Base-by-base conservation (phyloP, 2,797 vertebrate species). In the Falco novaeseelandiae region DNA sequence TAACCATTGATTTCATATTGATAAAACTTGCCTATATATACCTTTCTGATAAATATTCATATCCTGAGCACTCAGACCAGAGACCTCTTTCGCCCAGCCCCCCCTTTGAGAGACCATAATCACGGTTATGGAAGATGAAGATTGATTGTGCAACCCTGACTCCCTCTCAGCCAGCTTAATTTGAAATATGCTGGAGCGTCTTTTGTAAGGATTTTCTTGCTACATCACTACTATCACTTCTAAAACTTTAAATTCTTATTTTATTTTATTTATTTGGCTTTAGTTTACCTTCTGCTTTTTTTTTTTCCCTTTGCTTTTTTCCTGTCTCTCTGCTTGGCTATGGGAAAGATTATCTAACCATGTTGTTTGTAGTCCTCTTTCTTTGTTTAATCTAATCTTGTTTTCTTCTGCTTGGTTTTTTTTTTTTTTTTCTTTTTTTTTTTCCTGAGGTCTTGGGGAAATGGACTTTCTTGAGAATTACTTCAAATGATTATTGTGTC, bases 371-470 rank as follows among this genome's bases (percentile, higher is more conserved):
- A 51, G 14, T 85, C 6, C 3, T 69, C 21, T 69, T 63, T 34
- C 18, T 78, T 61, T n/a, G 21, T 91, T 84, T 89, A 83, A 67
- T 81, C 29, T 80, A 63, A 65, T 76, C 49, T 63, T 58, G 17
- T 5, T 32, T 5, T 13, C 30, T 12, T 29, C 15, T 14, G 11
- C 5, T 23, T 38, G 10, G 36, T 10, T 38, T 38, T 10, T 34
- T 22, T 46, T n/a, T 29, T 4, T 18, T 17, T 12, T 12, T 40
- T 40, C 12, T 13, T 13, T 40, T 27, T 32, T 38, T 38, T 40
- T 40, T 32, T 18, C 42, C 17, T 44, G 17, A 18, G 42, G 7
- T 57, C 52, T 91, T 65, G 14, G 15, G n/a, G 46, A 93, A 87
- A 49, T 62, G 6, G 1, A 62, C 27, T 66, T 78, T 61, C 42